Percentiles rank a stretch among this genome's conserved stretches.
Evolutionary conservation across 2,797 vertebrate species (phyloP).

Genomic region (Danio tinwini): DNA sequence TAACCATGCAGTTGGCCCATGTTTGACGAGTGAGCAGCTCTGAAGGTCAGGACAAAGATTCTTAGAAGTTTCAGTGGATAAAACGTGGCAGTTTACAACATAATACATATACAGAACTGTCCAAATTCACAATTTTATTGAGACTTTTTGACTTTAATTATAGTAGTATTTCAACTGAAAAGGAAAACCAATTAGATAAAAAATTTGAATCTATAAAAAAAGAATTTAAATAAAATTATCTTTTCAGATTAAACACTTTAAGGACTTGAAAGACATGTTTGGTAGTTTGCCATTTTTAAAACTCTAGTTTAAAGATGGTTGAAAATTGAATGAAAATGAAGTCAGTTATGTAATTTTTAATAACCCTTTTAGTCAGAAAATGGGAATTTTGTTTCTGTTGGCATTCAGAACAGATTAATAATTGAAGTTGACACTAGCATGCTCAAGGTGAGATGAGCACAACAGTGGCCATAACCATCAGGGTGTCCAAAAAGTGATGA

Average conservation of each 20-base stretch:
- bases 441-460: conserved; percentile 50
- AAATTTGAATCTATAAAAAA: too few species aligned
- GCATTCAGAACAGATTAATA: conserved; percentile 47
- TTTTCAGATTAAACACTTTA: too few species aligned
- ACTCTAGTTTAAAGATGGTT: too few species aligned
- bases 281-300: too few species aligned
- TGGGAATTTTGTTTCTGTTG: background rate
- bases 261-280: too few species aligned
- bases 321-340: too few species aligned
- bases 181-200: background rate
- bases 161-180: conserved; percentile 18
- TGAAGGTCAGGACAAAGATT: conserved; percentile 42
- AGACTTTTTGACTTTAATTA: background rate
- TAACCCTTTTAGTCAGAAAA: background rate
- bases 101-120: background rate
- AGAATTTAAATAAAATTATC: background rate
- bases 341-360: background rate
- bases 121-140: background rate
- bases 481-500: conserved; percentile 55
- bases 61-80: conserved; percentile 5
- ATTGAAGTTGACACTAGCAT: conserved; percentile 19
- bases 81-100: conserved; percentile 16
- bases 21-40: conserved; percentile 51
- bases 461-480: conserved; percentile 52
- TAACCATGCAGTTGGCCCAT: conserved; percentile 38